These are phyloP conservation scores for Scylla paramamosain DNA, from an alignment of 1,140 invertebrate species.

Conservation along the genomic window DNA sequence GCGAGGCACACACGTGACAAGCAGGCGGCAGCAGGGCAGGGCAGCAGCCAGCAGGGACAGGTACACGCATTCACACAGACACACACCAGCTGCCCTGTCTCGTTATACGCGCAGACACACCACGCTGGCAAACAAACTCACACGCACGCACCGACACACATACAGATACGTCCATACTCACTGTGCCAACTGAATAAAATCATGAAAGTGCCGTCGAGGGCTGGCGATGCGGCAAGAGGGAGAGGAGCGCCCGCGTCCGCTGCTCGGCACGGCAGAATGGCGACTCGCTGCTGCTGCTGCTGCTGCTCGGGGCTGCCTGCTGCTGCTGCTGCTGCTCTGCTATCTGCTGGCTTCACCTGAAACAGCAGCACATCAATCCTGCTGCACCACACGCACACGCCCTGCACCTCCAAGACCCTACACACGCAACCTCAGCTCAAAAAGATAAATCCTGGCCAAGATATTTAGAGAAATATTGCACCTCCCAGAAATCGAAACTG, in stretches of 20 bases:
- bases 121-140: neutral
- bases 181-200: constrained; percentile 69
- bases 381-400: neutral
- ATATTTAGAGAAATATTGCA: constrained; percentile 42
- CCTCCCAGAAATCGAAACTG: neutral
- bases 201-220: constrained; percentile 69
- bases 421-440: neutral
- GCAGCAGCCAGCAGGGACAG: no score
- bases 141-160: neutral
- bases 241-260: constrained; percentile 41
- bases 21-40: no score
- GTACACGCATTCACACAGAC: no score
- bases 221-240: constrained; percentile 41
- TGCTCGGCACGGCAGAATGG: constrained; percentile 42
- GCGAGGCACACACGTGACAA: no score
- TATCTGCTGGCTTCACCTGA: neutral
- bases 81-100: no score
- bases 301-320: neutral
- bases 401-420: neutral
- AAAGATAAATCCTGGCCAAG: no score
- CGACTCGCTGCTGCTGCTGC: constrained; percentile 33
- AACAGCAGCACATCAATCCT: neutral
- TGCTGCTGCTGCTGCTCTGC: neutral
- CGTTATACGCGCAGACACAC: neutral
- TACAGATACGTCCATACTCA: neutral